phyloP scores from a whole-genome alignment of 1,140 invertebrate species.

The Sesamia nonagrioides region DNA sequence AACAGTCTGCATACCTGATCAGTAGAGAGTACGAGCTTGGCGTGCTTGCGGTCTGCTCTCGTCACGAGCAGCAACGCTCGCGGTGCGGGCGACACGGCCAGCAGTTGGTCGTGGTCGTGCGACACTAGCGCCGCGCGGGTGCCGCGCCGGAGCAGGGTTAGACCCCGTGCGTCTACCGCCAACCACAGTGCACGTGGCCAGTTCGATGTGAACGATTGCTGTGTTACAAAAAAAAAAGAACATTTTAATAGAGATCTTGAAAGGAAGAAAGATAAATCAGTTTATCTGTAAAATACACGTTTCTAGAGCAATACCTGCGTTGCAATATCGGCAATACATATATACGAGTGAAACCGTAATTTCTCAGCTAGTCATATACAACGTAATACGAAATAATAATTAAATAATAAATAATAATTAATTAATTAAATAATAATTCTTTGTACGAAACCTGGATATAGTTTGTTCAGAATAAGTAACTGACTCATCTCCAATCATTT shows the following conservation, averaged over 20 bases:
- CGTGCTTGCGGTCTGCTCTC: constrained; percentile 93
- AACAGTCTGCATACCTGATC: constrained; percentile 89
- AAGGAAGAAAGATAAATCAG: no score
- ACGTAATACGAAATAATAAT: no score
- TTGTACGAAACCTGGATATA: no score
- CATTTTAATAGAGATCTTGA: background rate
- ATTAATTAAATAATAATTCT: no score
- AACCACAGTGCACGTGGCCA: constrained; percentile 97
- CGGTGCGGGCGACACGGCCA: constrained; percentile 95
- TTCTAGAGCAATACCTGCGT: no score
- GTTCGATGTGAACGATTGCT: constrained; percentile 98
- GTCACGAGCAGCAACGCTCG: constrained; percentile 97
- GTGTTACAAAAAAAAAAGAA: constrained; percentile 22
- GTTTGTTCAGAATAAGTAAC: no score
- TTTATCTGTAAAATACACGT: no score
- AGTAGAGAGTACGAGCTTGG: constrained; percentile 96
- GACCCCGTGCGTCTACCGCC: constrained; percentile 96
- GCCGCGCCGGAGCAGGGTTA: constrained; percentile 96
- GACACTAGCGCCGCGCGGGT: constrained; percentile 95
- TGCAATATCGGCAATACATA: no score
- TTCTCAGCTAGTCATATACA: no score
- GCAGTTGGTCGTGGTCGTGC: constrained; percentile 95
- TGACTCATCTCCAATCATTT: no score
- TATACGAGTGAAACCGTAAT: no score
- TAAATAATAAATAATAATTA: no score